Conservation (phyloP, 2,797 vertebrate species). For the Ficedula albicollis region DNA sequence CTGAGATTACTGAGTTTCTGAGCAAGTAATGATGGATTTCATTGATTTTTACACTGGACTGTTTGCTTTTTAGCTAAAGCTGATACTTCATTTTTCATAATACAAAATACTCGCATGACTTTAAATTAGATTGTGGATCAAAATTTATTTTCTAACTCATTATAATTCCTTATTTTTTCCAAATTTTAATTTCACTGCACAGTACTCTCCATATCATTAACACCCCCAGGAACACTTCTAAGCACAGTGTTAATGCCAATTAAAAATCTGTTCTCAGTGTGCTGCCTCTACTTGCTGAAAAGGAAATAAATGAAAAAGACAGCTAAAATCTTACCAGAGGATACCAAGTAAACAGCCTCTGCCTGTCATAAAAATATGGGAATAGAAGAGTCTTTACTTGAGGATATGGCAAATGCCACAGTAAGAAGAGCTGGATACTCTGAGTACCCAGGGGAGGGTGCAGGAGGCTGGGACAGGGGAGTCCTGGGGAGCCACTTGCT, state of each 20-base stretch:
- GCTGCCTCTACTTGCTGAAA: conserved; percentile 33
- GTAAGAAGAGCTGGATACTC: background rate
- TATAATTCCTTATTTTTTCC: conserved; percentile 5
- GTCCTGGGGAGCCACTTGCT: background rate
- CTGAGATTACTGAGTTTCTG: background rate
- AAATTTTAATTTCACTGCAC: conserved; percentile 29
- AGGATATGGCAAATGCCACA: background rate
- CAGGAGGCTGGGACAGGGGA: background rate
- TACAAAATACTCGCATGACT: background rate
- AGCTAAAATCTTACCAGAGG: background rate
- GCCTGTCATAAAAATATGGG: background rate
- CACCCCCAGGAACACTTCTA: conserved; percentile 49
- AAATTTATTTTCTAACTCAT: conserved; percentile 25
- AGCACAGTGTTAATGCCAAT: conserved; percentile 54
- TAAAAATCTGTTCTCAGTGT: conserved; percentile 56
- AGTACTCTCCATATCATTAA: conserved; percentile 54
- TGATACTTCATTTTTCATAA: background rate
- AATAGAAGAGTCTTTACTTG: background rate
- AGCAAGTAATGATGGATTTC: background rate
- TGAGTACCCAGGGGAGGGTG: background rate
- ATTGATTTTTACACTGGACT: background rate
- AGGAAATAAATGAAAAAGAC: conserved; percentile 23
- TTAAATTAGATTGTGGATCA: conserved; percentile 1
- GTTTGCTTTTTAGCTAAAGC: background rate
- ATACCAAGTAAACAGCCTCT: background rate